These are phyloP conservation scores for Drosophila anomalipes DNA, from an alignment of 2,888 invertebrate species.

Conservation along the genomic window DNA sequence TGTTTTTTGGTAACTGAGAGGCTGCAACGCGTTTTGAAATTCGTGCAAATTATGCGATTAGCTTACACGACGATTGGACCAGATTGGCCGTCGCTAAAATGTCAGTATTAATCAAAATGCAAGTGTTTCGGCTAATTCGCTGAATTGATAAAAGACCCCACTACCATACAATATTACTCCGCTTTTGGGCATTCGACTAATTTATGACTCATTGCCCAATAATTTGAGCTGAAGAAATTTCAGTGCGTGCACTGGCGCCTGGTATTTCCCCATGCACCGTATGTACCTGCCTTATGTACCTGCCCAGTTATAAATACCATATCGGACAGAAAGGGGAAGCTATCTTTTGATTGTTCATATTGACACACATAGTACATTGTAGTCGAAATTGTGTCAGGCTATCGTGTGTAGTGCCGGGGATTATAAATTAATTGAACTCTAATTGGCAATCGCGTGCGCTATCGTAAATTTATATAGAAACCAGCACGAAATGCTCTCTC, in stretches of 20 bases:
- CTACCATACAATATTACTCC: constrained; percentile 19
- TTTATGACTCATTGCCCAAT: constrained; percentile 50
- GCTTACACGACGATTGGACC: constrained; percentile 54
- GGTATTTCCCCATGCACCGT: constrained; percentile 30
- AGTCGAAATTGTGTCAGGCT: constrained; percentile 64
- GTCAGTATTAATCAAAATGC: constrained; percentile 35
- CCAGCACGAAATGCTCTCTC: constrained; percentile 15
- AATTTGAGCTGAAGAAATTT: constrained; percentile 2
- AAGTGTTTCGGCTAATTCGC: constrained; percentile 31
- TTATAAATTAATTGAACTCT: constrained; percentile 79
- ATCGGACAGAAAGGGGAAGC: constrained; percentile 43
- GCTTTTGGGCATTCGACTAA: constrained; percentile 10
- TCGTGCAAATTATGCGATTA: constrained; percentile 71
- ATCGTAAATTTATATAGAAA: constrained; percentile 66
- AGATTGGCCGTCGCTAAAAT: constrained; percentile 41
- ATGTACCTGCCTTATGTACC: constrained; percentile 1
- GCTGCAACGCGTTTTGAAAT: constrained; percentile 52
- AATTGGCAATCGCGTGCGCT: constrained; percentile 68
- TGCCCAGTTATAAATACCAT: constrained; percentile 58
- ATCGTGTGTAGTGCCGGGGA: constrained; percentile 59
- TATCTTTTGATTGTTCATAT: constrained; percentile 55
- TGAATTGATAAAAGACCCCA: constrained; percentile 3
- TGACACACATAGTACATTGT: constrained; percentile 29
- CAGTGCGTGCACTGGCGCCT: constrained; percentile 41
- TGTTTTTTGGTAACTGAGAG: constrained; percentile 40